These are phyloP conservation scores for Hydrophis major DNA, from an alignment of 2,797 vertebrate genomes.

Conservation along the genomic window DNA sequence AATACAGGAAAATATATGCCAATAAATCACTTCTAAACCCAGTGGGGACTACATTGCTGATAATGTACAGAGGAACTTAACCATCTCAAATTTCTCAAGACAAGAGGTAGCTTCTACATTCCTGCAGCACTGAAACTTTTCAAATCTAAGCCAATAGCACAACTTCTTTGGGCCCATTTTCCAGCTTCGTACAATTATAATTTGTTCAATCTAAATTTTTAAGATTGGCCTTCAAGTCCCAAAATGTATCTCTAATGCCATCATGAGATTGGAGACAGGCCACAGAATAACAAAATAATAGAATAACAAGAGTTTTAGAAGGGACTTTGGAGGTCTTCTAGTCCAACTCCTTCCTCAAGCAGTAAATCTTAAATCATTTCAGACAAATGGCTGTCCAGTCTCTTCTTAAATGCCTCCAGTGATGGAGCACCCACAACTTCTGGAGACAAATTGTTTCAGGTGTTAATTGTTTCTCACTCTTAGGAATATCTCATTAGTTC, in stretches of 20 bases:
- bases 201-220: not conserved
- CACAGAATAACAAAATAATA: not conserved
- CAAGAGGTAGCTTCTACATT: not conserved
- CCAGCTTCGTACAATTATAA: not conserved
- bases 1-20: conserved; percentile 55
- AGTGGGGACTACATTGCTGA: not conserved
- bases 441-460: not conserved
- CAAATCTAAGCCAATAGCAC: not conserved
- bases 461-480: not conserved
- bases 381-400: not conserved
- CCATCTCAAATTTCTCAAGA: not conserved
- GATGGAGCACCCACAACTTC: not conserved
- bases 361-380: not conserved
- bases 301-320: not conserved
- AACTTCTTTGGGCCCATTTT: not conserved
- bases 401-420: not conserved
- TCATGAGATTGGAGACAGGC: not conserved
- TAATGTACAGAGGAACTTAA: not conserved
- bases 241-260: not conserved
- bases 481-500: not conserved
- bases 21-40: conserved; percentile 34
- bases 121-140: not conserved
- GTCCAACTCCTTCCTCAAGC: not conserved
- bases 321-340: not conserved
- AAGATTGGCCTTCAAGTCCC: not conserved